Conservation (phyloP, 1,140 invertebrate species). For the Homarus americanus region DNA sequence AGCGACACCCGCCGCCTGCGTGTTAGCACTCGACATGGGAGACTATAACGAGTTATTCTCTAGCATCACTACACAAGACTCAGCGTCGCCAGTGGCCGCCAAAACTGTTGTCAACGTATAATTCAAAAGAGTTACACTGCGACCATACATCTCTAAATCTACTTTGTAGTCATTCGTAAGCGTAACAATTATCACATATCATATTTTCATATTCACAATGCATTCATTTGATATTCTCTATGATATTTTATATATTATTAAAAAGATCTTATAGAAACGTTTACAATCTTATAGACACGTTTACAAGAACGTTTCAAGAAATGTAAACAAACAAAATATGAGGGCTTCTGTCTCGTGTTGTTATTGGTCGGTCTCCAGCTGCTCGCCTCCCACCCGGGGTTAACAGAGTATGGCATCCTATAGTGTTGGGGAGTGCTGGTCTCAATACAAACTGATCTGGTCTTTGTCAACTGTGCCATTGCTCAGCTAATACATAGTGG, state of each 20-base stretch:
- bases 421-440: too few species aligned
- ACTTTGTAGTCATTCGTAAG: constrained; percentile 38
- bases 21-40: too few species aligned
- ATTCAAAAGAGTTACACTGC: constrained; percentile 30
- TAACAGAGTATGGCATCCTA: too few species aligned
- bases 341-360: neutral
- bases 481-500: too few species aligned
- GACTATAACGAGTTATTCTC: too few species aligned
- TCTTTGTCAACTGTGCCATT: too few species aligned
- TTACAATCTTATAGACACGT: too few species aligned
- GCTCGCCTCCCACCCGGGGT: too few species aligned
- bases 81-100: neutral
- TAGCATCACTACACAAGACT: neutral
- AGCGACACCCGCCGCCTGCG: too few species aligned
- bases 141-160: constrained; percentile 38
- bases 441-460: too few species aligned
- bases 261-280: neutral
- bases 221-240: constrained; percentile 34
- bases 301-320: neutral
- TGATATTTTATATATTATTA: constrained; percentile 23
- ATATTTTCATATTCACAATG: constrained; percentile 39
- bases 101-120: neutral
- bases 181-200: constrained; percentile 36
- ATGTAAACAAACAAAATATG: neutral
- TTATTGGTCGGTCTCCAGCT: too few species aligned